Percentiles rank a stretch among this genome's conserved stretches.
phyloP scores from a whole-genome alignment of 2,888 invertebrate genomes.

The Aporophyla lueneburgensis region DNA sequence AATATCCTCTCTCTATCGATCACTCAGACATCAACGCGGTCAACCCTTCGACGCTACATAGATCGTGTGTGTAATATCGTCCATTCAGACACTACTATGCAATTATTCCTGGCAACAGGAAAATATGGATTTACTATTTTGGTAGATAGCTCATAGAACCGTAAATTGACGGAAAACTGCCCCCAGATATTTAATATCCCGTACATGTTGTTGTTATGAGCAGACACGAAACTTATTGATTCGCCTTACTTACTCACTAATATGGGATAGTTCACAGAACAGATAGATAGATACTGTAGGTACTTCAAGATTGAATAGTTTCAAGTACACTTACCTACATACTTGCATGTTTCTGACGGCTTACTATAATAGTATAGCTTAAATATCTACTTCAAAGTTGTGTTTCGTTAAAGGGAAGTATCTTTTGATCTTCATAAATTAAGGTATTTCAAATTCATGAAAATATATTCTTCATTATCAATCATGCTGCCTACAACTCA shows the following conservation, averaged over 20 bases:
- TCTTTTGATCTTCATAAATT: neutral
- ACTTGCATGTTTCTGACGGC: conserved; percentile 34
- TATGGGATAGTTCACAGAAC: neutral
- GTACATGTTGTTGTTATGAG: conserved; percentile 11
- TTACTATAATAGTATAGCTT: neutral
- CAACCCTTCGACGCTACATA: neutral
- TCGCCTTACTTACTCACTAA: conserved; percentile 24
- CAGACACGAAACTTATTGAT: conserved; percentile 41
- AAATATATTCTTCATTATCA: neutral
- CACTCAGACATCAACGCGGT: neutral
- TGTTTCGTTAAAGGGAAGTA: neutral
- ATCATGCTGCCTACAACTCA: too few relatives aligned
- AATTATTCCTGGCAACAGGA: neutral
- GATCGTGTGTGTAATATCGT: neutral
- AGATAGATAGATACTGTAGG: neutral
- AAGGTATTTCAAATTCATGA: neutral
- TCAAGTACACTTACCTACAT: conserved; percentile 16
- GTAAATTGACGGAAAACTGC: conserved; percentile 4
- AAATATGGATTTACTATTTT: neutral
- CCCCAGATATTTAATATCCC: conserved; percentile 15
- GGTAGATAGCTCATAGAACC: neutral
- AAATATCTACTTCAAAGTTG: neutral
- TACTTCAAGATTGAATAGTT: conserved; percentile 38
- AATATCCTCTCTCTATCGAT: neutral
- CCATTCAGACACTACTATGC: too few relatives aligned